These are phyloP conservation scores for Hydrolagus affinis DNA, from an alignment of 2,113 vertebrate species.

Conservation along the genomic window DNA sequence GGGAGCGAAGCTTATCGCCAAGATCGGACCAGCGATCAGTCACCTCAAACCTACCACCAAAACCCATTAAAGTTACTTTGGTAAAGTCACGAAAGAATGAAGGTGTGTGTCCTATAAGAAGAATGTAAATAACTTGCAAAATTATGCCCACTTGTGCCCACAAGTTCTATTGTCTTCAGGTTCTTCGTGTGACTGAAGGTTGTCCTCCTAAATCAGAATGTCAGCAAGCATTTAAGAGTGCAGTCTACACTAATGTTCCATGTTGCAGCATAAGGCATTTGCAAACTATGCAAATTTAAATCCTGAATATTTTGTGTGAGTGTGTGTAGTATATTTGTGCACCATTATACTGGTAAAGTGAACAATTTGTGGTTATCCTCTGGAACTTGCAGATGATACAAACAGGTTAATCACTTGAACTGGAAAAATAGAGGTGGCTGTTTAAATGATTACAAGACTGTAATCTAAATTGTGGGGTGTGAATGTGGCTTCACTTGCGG, in stretches of 20 bases:
- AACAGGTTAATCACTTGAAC: background rate
- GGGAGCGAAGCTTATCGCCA: constrained; percentile 84
- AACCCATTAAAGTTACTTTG: constrained; percentile 89
- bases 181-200: background rate
- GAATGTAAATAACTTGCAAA: background rate
- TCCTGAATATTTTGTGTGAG: background rate
- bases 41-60: constrained; percentile 77
- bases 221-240: background rate
- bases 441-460: background rate
- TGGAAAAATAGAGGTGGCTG: background rate
- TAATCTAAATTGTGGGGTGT: background rate
- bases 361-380: background rate
- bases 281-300: background rate
- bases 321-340: background rate
- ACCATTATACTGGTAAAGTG: background rate
- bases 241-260: background rate
- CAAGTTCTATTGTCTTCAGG: background rate
- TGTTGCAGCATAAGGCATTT: background rate
- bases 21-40: constrained; percentile 80
- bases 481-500: background rate
- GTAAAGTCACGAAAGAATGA: constrained; percentile 96
- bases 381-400: background rate
- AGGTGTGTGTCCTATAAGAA: constrained; percentile 57
- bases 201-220: background rate
- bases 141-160: background rate